These are phyloP conservation scores for Parauchenoglanis ngamensis DNA, from an alignment of 2,797 vertebrate species.

Conservation along the genomic window DNA sequence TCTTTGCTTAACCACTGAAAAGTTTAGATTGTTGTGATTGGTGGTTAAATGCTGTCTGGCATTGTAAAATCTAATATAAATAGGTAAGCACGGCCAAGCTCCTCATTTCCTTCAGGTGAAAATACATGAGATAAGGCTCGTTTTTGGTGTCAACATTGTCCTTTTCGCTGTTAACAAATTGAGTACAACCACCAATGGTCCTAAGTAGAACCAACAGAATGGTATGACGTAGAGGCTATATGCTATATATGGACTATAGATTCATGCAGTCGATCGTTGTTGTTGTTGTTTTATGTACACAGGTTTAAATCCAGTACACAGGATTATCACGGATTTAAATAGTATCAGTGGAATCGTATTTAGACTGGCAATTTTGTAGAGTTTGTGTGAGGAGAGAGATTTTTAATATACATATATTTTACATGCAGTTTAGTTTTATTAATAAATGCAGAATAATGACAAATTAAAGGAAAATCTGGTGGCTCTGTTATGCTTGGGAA, in stretches of 20 bases:
- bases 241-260: background rate
- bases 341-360: too few relatives aligned
- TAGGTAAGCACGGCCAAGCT: background rate
- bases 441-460: background rate
- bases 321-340: too few relatives aligned
- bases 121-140: background rate
- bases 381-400: background rate
- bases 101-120: background rate
- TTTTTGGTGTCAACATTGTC: background rate
- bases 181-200: background rate
- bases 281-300: background rate
- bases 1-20: background rate
- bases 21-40: background rate
- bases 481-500: too few relatives aligned
- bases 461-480: background rate
- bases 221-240: background rate
- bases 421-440: background rate
- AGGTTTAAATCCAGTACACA: background rate
- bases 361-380: too few relatives aligned
- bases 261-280: background rate
- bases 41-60: background rate
- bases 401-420: background rate
- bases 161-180: background rate
- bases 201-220: background rate
- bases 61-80: background rate